These are phyloP conservation scores for Xestia xanthographa DNA, from an alignment of 2,888 invertebrate species.

Conservation along the genomic window DNA sequence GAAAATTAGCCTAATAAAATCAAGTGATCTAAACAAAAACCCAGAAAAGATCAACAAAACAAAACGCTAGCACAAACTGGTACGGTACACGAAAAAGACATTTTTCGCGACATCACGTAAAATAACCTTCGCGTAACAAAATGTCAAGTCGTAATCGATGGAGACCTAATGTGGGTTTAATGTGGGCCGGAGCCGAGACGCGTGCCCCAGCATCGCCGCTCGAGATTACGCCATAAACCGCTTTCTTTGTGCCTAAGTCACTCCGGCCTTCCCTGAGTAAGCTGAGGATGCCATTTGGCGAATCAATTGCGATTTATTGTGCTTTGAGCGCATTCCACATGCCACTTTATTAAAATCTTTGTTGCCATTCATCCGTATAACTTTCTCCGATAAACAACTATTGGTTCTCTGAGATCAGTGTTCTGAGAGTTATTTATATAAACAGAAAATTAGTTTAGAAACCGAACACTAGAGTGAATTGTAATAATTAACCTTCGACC, in stretches of 20 bases:
- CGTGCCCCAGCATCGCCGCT: slow-evolving; percentile 83
- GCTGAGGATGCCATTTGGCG: slow-evolving; percentile 75
- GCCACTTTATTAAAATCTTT: slow-evolving; percentile 61
- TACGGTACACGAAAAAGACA: slow-evolving; percentile 52
- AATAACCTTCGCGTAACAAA: slow-evolving; percentile 73
- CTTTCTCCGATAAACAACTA: not conserved
- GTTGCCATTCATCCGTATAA: not conserved
- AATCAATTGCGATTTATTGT: slow-evolving; percentile 79
- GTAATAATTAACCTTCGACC: slow-evolving; percentile 27
- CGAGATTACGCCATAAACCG: slow-evolving; percentile 86
- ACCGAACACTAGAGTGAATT: not conserved
- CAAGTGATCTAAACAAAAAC: not conserved
- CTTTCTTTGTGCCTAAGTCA: slow-evolving; percentile 85
- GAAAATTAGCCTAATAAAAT: not conserved
- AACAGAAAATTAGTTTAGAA: not conserved
- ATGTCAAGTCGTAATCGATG: slow-evolving; percentile 83
- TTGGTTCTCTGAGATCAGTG: not conserved
- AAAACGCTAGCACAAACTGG: slow-evolving; percentile 25
- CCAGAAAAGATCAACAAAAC: slow-evolving; percentile 23
- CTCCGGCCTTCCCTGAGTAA: slow-evolving; percentile 73
- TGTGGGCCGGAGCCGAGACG: slow-evolving; percentile 79
- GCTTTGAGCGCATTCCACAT: slow-evolving; percentile 58
- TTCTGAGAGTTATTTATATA: not conserved
- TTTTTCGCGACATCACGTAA: slow-evolving; percentile 67
- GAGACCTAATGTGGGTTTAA: slow-evolving; percentile 87